These are phyloP conservation scores for Hypothenemus hampei DNA, from an alignment of 1,140 invertebrate genomes.

Conservation along the genomic window DNA sequence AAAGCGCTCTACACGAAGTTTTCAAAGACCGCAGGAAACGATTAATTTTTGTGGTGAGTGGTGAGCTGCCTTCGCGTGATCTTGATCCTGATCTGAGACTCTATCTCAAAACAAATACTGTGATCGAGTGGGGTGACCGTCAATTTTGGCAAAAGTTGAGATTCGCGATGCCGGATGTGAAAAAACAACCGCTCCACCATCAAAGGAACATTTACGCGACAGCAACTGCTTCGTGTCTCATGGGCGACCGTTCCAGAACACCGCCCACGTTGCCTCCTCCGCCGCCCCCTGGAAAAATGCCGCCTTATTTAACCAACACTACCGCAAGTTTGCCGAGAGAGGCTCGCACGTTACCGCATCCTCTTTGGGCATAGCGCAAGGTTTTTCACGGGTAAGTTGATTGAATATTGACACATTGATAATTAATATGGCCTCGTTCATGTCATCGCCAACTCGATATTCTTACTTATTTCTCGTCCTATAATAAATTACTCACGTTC, in stretches of 20 bases:
- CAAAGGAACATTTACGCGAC: conserved; percentile 61
- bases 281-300: conserved; percentile 49
- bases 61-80: conserved; percentile 76
- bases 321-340: conserved; percentile 44
- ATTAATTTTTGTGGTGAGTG: conserved; percentile 80
- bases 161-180: conserved; percentile 80
- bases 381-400: conserved; percentile 40
- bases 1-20: conserved; percentile 85
- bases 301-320: conserved; percentile 45
- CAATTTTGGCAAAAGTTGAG: conserved; percentile 92
- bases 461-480: too few species aligned
- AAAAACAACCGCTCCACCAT: conserved; percentile 54
- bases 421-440: too few species aligned
- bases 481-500: too few species aligned
- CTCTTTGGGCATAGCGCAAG: conserved; percentile 53
- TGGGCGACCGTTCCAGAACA: conserved; percentile 56
- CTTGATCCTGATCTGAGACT: conserved; percentile 84
- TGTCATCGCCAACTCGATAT: too few species aligned
- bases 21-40: conserved; percentile 75
- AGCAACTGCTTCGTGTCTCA: conserved; percentile 38
- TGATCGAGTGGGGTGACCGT: conserved; percentile 87
- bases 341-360: conserved; percentile 46
- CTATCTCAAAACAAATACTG: conserved; percentile 85
- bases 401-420: too few species aligned
- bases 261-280: conserved; percentile 61